Evolutionary conservation across 2,888 invertebrate genomes (phyloP), one percentile per base, ranked within the genome.

Genomic region (Hydroisotoma schaefferi): DNA sequence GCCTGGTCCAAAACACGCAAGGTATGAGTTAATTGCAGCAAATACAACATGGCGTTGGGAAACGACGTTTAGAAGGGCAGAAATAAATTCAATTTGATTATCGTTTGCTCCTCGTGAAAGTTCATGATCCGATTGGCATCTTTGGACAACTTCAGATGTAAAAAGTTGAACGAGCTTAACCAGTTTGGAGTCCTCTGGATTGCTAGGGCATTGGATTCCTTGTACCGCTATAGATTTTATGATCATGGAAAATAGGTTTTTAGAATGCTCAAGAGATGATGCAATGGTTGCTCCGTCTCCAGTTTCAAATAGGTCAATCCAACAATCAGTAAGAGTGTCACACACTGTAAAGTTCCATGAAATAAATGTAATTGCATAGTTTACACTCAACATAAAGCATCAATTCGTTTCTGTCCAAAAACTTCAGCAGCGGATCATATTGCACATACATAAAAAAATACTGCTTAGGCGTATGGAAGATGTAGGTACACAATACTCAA

Each of bases 221-320:
- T 72, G 69, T 6, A 70, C 67, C 8, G 70, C 70, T 25, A 69
- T 62, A 6, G 72, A 72, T 40, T 72, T 72, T 2, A 66, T 49
- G 25, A 72, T 70, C 69, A 72, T 68, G 1, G 65, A 58, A 48
- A 72, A 72, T 18, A 72, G 59, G 57, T 69, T 63, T n/a, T 60
- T 55, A 8, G 68, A 69, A 38, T 69, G 69, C 48, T 72, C 72
- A 46, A 72, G 55, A 4, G 72, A 70, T 15, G 60, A 55, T 5
- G 70, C 65, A 27, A 72, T 70, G 22, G 68, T 69, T 15, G 65
- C 56, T 48, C 72, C 72, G 59, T 72, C 72, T 33, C 67, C 70
- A 1, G 69, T 72, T 53, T 72, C 72, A 51, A 72, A 72, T 2
- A 72, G 57, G 51, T 72, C 72, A 29, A 69, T 72, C 70, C 72